A percentile compares a stretch with the other conserved stretches of the same genome.
Evolutionary conservation across 2,113 vertebrate genomes (phyloP).

Genomic region (Paradoxurus hermaphroditus): DNA sequence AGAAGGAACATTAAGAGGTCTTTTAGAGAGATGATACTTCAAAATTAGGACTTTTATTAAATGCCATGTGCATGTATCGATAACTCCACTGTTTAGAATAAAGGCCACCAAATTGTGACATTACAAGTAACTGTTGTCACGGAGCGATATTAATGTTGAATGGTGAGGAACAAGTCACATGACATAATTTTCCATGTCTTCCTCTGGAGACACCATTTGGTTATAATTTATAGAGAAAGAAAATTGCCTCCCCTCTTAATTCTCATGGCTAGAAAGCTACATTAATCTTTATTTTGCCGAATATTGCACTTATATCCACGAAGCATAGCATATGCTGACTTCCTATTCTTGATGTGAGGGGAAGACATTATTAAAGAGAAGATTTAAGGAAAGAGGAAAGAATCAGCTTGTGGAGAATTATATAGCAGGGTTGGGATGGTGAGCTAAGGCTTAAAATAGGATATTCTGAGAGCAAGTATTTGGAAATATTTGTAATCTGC

Average conservation of each 20-base stretch:
- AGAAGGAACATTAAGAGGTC: not conserved
- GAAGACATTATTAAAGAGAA: conserved; percentile 34
- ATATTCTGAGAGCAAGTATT: not conserved
- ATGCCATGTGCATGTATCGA: conserved; percentile 47
- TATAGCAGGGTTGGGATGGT: conserved; percentile 50
- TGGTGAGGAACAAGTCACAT: not conserved
- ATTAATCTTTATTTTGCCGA: conserved; percentile 74
- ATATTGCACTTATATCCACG: conserved; percentile 65
- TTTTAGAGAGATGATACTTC: not conserved
- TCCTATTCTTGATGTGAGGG: conserved; percentile 26
- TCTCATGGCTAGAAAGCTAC: conserved; percentile 59
- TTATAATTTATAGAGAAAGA: conserved; percentile 67
- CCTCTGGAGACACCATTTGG: conserved; percentile 66
- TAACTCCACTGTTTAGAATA: conserved; percentile 66
- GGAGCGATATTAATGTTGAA: conserved; percentile 41
- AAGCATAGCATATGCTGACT: conserved; percentile 52
- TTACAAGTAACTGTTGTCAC: conserved; percentile 10
- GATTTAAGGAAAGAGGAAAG: conserved; percentile 56
- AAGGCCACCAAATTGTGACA: conserved; percentile 41
- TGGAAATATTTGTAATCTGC: not conserved
- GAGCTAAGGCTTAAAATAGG: not conserved
- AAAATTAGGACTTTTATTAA: not conserved
- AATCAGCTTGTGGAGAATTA: conserved; percentile 74
- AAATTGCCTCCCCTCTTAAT: conserved; percentile 71
- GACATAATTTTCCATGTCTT: conserved; percentile 36